Evolutionary conservation across 2,113 vertebrate species (phyloP), one percentile per base, ranked within the genome.

Genomic region (Theristicus caerulescens): DNA sequence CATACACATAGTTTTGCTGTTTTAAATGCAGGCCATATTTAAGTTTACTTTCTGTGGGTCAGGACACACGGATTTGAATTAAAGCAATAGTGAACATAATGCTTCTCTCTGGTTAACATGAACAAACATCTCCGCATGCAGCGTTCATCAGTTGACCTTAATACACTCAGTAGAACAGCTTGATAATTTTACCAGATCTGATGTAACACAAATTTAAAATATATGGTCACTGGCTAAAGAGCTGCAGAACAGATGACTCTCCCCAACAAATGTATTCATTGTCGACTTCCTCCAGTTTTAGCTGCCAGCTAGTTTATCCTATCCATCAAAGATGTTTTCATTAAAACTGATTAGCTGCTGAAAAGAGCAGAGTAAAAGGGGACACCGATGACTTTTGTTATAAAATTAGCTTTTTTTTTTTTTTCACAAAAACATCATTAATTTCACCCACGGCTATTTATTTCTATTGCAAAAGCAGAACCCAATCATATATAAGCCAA

Each of bases 71-170:
- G 54, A 36, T 82, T 91, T 36, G 11, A 79, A 46, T 69, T 72
- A 83, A 51, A 91, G 65, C 65, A 67, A 9, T 13, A 82, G 18
- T 4, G 14, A 93, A 80, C 1, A 0, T 3, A 26, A 31, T n/a
- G 17, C 21, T 88, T 86, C 38, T 82, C 18, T 71, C 69, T 67
- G 74, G 38, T 55, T 74, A 61, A 79, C 38, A 15, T 3, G 52
- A 87, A 19, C 64, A 82, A 88, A 66, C 21, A 27, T 36, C 52
- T 89, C 64, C 6, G 2, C 3, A 0, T 47, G 55, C 64, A 71
- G 17, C 0, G 0, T 24, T 74, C 62, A 26, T 24, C n/a, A 59
- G 36, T 19, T 0, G 0, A 31, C 40, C 58, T 36, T 58, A 38
- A 19, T 6, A 11, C n/a, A 9, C 55, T 62, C 71, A 85, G 57